These are phyloP conservation scores for Volucella zonaria DNA, from an alignment of 2,888 invertebrate genomes.

Conservation along the genomic window DNA sequence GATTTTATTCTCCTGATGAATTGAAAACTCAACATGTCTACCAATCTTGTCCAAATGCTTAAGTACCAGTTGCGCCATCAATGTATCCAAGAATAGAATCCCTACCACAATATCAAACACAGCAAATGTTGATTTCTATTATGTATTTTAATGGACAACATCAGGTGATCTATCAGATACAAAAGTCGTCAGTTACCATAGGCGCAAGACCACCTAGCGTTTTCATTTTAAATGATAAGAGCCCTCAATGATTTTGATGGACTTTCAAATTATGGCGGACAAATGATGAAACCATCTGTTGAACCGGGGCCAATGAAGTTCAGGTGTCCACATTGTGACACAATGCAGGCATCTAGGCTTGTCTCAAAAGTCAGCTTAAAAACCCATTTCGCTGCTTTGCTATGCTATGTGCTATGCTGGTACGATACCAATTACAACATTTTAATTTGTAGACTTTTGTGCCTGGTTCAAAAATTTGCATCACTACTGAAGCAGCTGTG, in stretches of 20 bases:
- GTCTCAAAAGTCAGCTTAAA: slow-evolving; percentile 68
- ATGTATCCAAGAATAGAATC: slow-evolving; percentile 46
- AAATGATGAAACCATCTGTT: slow-evolving; percentile 36
- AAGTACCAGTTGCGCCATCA: slow-evolving; percentile 41
- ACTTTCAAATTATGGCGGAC: too few relatives aligned
- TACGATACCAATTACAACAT: background rate
- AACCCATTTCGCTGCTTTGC: slow-evolving; percentile 75
- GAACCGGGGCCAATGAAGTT: slow-evolving; percentile 73
- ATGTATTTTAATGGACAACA: slow-evolving; percentile 1
- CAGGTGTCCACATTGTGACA: slow-evolving; percentile 74
- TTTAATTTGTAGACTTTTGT: slow-evolving; percentile 63
- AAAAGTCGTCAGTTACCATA: background rate
- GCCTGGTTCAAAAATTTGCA: slow-evolving; percentile 72
- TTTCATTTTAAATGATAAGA: slow-evolving; percentile 41
- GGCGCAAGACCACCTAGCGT: slow-evolving; percentile 32
- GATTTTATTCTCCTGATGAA: background rate
- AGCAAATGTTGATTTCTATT: background rate
- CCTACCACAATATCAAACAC: background rate
- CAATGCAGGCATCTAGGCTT: slow-evolving; percentile 70
- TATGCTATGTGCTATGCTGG: slow-evolving; percentile 56
- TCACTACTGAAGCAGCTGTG: slow-evolving; percentile 75
- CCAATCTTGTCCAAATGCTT: slow-evolving; percentile 29
- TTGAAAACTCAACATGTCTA: background rate
- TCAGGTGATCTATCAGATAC: background rate
- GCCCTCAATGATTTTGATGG: too few relatives aligned